Conservation (phyloP, 2,113 vertebrate genomes). For the Anolis carolinensis region DNA sequence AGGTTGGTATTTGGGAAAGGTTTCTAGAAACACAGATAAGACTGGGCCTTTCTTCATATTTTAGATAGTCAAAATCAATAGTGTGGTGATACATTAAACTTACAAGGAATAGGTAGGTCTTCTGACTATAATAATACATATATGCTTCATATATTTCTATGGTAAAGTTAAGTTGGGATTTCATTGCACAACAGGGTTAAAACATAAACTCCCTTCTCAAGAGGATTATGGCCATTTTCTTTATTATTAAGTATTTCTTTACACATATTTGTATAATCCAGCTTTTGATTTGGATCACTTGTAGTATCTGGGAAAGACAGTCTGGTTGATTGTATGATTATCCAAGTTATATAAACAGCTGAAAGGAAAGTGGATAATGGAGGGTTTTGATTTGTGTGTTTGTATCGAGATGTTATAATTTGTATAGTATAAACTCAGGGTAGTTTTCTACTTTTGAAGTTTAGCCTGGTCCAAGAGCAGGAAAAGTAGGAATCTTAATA, state of each 20-base stretch:
- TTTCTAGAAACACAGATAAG: too few species aligned
- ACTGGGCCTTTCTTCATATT: not conserved
- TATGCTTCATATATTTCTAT: not conserved
- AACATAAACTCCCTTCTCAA: fast-evolving
- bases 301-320: constrained; percentile 36
- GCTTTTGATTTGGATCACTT: constrained; percentile 56
- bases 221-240: constrained; percentile 31
- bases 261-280: constrained; percentile 34
- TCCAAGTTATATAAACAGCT: constrained; percentile 43
- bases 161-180: fast-evolving
- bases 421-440: too few species aligned
- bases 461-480: not conserved
- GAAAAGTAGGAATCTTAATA: not conserved
- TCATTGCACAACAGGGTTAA: not conserved
- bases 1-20: too few species aligned
- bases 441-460: not conserved
- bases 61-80: not conserved
- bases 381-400: not conserved
- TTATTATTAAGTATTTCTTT: constrained; percentile 24
- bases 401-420: not conserved
- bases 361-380: constrained; percentile 38
- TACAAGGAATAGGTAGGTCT: not conserved
- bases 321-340: constrained; percentile 29
- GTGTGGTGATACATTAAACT: not conserved
- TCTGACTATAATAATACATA: fast-evolving